Conservation (phyloP, 2,797 vertebrate genomes). For the Channallabes apus region DNA sequence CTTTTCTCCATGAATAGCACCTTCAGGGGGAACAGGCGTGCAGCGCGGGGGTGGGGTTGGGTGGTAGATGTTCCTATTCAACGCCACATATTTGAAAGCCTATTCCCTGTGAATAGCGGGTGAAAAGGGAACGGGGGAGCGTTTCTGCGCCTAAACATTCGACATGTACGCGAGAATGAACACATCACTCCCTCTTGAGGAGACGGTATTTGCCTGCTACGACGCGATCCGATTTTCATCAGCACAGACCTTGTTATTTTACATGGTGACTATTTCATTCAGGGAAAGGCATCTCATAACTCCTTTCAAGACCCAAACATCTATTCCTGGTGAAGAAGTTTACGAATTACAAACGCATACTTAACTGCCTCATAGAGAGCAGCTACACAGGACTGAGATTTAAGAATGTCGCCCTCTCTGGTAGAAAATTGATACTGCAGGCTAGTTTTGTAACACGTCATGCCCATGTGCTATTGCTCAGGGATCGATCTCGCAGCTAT, state of each 20-base stretch:
- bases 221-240: not conserved
- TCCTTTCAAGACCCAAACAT: not conserved
- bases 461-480: not conserved
- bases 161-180: not conserved
- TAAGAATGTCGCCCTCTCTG: not conserved
- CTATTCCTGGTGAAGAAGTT: not conserved
- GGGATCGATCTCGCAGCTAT: not conserved
- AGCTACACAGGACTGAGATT: not conserved
- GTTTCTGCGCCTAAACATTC: not conserved
- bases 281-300: not conserved
- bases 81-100: conserved; percentile 33
- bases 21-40: conserved; percentile 35
- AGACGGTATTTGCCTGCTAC: not conserved
- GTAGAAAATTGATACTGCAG: not conserved
- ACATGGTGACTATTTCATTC: not conserved
- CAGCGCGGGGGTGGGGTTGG: conserved; percentile 41
- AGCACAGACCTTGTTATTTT: not conserved
- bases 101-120: conserved; percentile 56
- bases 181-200: not conserved
- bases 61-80: conserved; percentile 27
- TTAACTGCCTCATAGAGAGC: not conserved
- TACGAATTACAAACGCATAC: not conserved
- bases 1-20: conserved; percentile 52
- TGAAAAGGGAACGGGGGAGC: conserved; percentile 41
- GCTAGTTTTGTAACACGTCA: not conserved